Evolutionary conservation across 2,797 vertebrate species (phyloP).

Genomic region (Poeciliopsis gracilis): DNA sequence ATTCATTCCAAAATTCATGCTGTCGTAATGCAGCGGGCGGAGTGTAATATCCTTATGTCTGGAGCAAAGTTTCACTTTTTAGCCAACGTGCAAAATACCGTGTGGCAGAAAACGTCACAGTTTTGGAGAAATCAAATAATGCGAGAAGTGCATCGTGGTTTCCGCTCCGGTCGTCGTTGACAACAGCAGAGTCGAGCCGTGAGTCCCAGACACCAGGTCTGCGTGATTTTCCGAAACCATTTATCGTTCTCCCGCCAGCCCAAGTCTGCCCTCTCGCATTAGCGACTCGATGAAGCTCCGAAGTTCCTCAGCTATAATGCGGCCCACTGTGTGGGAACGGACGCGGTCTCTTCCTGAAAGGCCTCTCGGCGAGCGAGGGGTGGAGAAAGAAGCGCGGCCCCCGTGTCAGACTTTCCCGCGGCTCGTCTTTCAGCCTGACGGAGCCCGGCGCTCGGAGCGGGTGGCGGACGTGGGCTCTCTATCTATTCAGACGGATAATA

Average conservation of each 20-base stretch:
- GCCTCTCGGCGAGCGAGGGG: background rate
- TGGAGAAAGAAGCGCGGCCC: constrained; percentile 9
- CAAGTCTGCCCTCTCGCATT: background rate
- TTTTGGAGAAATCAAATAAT: background rate
- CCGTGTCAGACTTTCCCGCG: constrained; percentile 36
- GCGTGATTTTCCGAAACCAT: background rate
- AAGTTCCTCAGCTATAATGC: too few species aligned
- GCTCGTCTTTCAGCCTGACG: constrained; percentile 46
- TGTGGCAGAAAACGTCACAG: background rate
- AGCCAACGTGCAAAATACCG: background rate
- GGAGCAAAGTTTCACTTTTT: background rate
- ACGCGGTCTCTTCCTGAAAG: background rate
- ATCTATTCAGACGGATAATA: constrained; percentile 51
- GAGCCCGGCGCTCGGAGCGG: constrained; percentile 35
- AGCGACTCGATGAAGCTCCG: background rate
- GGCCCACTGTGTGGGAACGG: background rate
- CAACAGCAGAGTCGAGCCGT: background rate
- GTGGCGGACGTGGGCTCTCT: constrained; percentile 37
- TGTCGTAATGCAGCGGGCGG: too few species aligned
- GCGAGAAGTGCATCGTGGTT: background rate
- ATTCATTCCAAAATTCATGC: background rate
- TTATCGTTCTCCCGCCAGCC: background rate
- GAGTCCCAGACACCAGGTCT: background rate
- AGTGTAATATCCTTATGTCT: background rate
- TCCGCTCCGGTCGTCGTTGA: rapidly evolving